Base-by-base conservation (phyloP, 2,113 vertebrate species). In the Heterochromis multidens region DNA sequence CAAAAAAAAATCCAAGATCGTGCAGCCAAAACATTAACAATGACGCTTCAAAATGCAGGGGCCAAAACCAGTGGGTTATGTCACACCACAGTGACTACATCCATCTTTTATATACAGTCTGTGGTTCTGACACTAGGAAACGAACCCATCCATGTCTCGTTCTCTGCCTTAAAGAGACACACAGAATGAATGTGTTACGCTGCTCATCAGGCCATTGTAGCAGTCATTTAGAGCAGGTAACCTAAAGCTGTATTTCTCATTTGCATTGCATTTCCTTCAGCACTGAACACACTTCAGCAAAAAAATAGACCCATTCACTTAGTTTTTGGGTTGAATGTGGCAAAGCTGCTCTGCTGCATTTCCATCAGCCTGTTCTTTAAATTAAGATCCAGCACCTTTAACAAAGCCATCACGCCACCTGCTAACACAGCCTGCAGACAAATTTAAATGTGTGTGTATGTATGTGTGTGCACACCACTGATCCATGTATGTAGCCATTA, bases 341-440 rank as follows among this genome's bases (percentile, higher is more conserved):
- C 27, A 16, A 61, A 76, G 86, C 21, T 49, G 25, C 65, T 79
- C 77, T 43, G 52, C 80, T 84, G 37, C 59, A 46, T 81, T 60
- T 80, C 49, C 72, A 78, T 27, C 59, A 60, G 7, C 21, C 65
- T 33, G 83, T 59, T 25, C 76, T 83, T 86, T 80, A 80, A 85
- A 86, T 83, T 57, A 72, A 31, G 67, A 52, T 52, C 67, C 43
- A 52, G 49, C 79, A 31, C 52, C 37, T 70, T 56, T 79, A 65
- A 56, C 33, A 67, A 70, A 82, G 77, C 82, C 77, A 37, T 12
- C 57, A 56, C 33, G 9, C 85, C 67, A 83, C 77, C 84, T 81
- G 86, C 87, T 88, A 46, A 60, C 81, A 58, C 77, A 74, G 77
- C 77, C 58, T 86, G 56, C 63, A 78, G 43, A 58, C 54, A 76